Evolutionary conservation across 2,797 vertebrate species (phyloP), one percentile per base, ranked within the genome.

Genomic region (Loris lydekkerianus): DNA sequence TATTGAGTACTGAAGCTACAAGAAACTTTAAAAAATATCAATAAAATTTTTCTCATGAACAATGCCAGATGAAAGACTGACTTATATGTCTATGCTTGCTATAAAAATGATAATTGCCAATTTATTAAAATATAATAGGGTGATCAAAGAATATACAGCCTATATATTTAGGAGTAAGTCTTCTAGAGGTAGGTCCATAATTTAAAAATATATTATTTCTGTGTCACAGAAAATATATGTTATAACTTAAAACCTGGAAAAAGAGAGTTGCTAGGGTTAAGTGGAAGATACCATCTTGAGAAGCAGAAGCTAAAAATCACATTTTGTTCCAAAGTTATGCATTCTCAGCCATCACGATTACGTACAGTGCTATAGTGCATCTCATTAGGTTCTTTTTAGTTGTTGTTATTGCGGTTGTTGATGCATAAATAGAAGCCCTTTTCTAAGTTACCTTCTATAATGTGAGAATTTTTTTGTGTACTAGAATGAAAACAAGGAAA

Each of bases 71-170:
- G 23, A 89, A 77, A 95, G 46, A 83, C 9, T 82, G 5, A 61
- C 61, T 89, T 70, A 72, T 65, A 70, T 43, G 73, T 70, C 40
- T 67, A 40, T 82, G 43, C 13, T 89, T 90, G 20, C 10, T 80
- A 88, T 49, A 73, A 91, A 96, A 96, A 80, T 83, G 76, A 40
- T 86, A 69, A 69, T 69, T 78, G 49, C 11, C 43, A 92, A 82
- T 7, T 90, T 37, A 6, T 34, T 95, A 80, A 93, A 81, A 88
- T 78, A 75, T 27, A n/a, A 82, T 34, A 85, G 27, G 15, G 10
- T 88, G 61, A 91, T 63, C 60, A 77, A 95, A 86, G 61, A 92
- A 80, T 53, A 72, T 21, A 69, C 2, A 91, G 61, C 2, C 14
- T 49, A 86, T 25, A 43, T 27, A 40, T 21, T 77, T 94, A 89